Conservation (phyloP, 2,888 invertebrate genomes). For the Frankliniella intonsa region DNA sequence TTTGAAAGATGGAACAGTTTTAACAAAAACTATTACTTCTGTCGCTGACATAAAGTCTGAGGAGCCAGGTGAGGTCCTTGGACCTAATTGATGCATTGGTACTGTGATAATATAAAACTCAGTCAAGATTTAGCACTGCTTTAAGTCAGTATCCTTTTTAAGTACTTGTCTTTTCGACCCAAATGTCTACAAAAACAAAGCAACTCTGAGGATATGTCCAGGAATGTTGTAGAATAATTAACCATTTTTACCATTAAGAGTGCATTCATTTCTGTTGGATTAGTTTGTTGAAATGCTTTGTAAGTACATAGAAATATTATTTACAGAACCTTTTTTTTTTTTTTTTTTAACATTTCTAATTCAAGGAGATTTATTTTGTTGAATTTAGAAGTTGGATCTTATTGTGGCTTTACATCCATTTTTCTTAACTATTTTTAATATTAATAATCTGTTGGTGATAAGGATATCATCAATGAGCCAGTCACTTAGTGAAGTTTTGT, state of each 20-base stretch:
- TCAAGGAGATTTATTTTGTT: background rate
- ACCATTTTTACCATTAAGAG: background rate
- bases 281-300: background rate
- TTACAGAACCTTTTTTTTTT: background rate
- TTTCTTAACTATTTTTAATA: no score
- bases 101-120: background rate
- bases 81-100: background rate
- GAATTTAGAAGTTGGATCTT: background rate
- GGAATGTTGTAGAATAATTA: background rate
- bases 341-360: background rate
- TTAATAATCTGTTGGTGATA: no score
- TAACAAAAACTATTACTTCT: constrained; percentile 71
- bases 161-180: no score
- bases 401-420: background rate
- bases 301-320: background rate
- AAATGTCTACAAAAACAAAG: no score
- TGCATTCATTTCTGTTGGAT: background rate
- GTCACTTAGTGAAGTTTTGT: background rate
- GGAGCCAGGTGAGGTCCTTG: constrained; percentile 35
- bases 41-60: constrained; percentile 62
- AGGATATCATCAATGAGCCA: no score
- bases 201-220: no score
- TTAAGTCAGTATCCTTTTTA: background rate
- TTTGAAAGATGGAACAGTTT: constrained; percentile 75
- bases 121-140: background rate